These are phyloP conservation scores for Eupsittula cactorum DNA, from an alignment of 2,113 vertebrate genomes.

Conservation along the genomic window DNA sequence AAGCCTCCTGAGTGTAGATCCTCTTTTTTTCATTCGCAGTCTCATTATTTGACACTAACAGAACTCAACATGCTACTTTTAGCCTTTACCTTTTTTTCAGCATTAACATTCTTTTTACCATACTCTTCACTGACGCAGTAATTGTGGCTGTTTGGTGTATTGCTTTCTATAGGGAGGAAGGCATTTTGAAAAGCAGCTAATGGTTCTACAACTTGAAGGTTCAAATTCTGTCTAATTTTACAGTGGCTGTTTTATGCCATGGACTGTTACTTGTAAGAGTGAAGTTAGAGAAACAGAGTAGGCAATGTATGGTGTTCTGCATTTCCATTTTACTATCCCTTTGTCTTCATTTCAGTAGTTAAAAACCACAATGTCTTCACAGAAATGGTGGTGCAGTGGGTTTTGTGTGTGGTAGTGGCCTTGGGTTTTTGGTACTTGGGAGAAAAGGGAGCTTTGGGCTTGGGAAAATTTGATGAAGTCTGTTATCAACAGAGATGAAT, in stretches of 20 bases:
- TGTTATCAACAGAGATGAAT: neutral
- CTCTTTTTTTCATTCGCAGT: fast-evolving
- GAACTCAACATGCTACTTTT: neutral
- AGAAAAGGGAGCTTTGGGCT: neutral
- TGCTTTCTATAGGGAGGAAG: neutral
- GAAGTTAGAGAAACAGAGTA: neutral
- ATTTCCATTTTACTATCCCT: neutral
- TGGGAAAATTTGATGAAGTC: neutral
- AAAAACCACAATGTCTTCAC: fast-evolving
- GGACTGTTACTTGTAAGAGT: neutral
- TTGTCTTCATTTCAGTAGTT: neutral
- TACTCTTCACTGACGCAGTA: neutral
- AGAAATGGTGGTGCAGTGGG: neutral
- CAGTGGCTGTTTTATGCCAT: neutral
- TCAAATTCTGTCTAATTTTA: neutral
- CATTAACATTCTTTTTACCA: neutral
- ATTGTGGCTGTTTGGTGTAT: neutral
- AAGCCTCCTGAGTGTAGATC: neutral
- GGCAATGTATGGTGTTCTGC: neutral
- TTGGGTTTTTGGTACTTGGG: neutral
- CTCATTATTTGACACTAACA: neutral
- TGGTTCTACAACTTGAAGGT: neutral
- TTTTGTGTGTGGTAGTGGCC: neutral
- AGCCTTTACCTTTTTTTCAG: neutral
- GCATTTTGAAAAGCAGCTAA: neutral